Evolutionary conservation across 2,797 vertebrate species (phyloP).

Genomic region (Knipowitschia caucasica): DNA sequence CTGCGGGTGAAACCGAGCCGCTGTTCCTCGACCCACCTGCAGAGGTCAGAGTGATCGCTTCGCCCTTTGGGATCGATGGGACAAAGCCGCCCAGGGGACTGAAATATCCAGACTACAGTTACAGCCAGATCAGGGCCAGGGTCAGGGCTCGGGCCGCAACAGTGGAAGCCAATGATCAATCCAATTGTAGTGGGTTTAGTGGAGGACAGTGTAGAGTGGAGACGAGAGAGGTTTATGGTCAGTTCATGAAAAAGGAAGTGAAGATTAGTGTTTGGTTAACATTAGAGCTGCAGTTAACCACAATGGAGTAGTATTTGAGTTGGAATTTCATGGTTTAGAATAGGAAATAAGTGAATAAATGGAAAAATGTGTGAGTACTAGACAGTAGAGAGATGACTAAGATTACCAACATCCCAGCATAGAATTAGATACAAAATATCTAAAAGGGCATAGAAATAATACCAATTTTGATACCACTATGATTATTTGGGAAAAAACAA

Average conservation of each 20-base stretch:
- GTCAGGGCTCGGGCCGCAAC: constrained; percentile 31
- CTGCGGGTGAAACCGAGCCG: background rate
- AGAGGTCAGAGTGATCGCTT: constrained; percentile 41
- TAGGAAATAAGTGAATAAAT: background rate
- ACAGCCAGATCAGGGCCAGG: constrained; percentile 27
- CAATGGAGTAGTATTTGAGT: no score
- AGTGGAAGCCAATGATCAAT: background rate
- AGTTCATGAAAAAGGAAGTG: background rate
- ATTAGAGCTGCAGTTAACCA: no score
- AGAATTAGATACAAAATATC: no score
- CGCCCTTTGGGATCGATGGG: constrained; percentile 40
- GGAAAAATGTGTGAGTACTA: background rate
- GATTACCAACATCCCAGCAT: no score
- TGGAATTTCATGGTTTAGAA: no score
- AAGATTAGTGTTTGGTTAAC: no score
- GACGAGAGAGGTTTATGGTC: background rate
- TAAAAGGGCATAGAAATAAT: no score
- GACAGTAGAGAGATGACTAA: no score
- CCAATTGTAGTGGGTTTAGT: constrained; percentile 36
- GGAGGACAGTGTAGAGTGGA: constrained; percentile 32
- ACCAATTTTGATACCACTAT: no score
- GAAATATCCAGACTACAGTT: constrained; percentile 40
- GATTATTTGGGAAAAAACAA: no score
- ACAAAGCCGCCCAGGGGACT: constrained; percentile 33
- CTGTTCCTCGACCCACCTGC: constrained; percentile 11